A percentile compares a stretch with the other conserved stretches of the same genome.
Evolutionary conservation across 2,113 vertebrate species (phyloP).

Genomic region (Chionis minor): DNA sequence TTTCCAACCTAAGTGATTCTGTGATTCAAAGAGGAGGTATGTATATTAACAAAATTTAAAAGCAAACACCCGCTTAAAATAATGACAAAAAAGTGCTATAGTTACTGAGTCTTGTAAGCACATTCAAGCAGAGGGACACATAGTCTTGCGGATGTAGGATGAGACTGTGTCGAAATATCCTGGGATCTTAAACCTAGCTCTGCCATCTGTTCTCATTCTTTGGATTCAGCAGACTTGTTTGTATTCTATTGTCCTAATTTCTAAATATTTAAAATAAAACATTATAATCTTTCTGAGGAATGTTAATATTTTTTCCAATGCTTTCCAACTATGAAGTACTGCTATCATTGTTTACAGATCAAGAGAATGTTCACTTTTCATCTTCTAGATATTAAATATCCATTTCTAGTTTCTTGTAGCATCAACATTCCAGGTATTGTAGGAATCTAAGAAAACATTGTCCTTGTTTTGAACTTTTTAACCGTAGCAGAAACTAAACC

Average conservation of each 20-base stretch:
- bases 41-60: background rate
- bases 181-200: background rate
- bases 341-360: background rate
- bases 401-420: background rate
- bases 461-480: background rate
- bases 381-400: background rate
- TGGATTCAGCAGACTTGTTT: background rate
- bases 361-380: background rate
- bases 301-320: background rate
- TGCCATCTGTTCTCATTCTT: background rate
- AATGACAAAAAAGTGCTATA: background rate
- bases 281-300: background rate
- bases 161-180: background rate
- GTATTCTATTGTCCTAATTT: background rate
- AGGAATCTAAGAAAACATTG: background rate
- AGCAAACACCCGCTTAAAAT: background rate
- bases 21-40: background rate
- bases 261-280: background rate
- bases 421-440: background rate
- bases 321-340: background rate
- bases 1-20: background rate
- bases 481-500: background rate
- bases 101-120: background rate
- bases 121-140: background rate
- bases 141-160: background rate